A percentile compares a stretch with the other conserved stretches of the same genome.
Evolutionary conservation across 2,888 invertebrate species (phyloP).

Genomic region (Linnaemya vulpina): DNA sequence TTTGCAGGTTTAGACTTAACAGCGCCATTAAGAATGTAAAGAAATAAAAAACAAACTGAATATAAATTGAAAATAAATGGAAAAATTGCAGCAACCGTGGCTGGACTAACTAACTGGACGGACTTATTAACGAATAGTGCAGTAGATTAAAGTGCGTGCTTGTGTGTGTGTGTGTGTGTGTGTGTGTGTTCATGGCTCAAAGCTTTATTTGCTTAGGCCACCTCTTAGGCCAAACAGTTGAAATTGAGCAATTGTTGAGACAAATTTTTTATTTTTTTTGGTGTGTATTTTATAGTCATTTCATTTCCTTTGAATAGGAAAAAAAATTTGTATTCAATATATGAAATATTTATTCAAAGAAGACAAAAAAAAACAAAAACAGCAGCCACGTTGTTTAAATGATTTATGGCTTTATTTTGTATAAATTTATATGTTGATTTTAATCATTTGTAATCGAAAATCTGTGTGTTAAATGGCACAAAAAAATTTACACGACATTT

Average conservation of each 20-base stretch:
- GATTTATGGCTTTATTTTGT: constrained; percentile 71
- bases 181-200: constrained; percentile 17
- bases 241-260: constrained; percentile 72
- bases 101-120: constrained; percentile 7
- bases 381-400: constrained; percentile 62
- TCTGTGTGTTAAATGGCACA: constrained; percentile 49
- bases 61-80: constrained; percentile 37
- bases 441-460: constrained; percentile 71
- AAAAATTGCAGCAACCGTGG: constrained; percentile 7
- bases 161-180: constrained; percentile 66
- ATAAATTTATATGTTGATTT: constrained; percentile 71
- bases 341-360: not conserved
- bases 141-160: constrained; percentile 55
- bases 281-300: constrained; percentile 30
- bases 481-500: constrained; percentile 16
- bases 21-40: constrained; percentile 65
- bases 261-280: constrained; percentile 61
- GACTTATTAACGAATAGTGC: constrained; percentile 32
- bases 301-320: constrained; percentile 39
- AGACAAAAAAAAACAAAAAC: constrained; percentile 9
- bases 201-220: constrained; percentile 61
- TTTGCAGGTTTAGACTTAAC: constrained; percentile 67
- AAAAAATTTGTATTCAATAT: constrained; percentile 38
- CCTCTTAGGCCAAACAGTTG: constrained; percentile 62
- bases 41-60: constrained; percentile 17